Conservation (phyloP, 53 echinoderm and acorn worm genomes). For the Mesocentrotus franciscanus region DNA sequence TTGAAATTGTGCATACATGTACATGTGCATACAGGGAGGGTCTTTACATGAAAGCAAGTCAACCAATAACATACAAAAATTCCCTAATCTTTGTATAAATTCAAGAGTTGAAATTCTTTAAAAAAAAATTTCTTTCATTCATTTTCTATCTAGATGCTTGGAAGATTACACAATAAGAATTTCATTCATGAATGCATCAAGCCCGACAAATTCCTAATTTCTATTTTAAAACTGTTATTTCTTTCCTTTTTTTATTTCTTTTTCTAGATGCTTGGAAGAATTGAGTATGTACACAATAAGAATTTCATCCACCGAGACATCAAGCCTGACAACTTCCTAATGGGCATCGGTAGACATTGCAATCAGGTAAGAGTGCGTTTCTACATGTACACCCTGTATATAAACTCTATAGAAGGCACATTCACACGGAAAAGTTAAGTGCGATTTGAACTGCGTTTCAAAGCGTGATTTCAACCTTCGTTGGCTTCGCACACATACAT, state of each 20-base stretch:
- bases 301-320: conserved; percentile 99
- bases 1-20: neutral
- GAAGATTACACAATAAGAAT: conserved; percentile 5
- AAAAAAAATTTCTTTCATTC: neutral
- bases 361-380: conserved; percentile 82
- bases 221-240: neutral
- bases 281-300: conserved; percentile 92
- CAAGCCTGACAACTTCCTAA: conserved; percentile 98
- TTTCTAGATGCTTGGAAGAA: conserved; percentile 77
- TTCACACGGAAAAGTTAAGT: too few relatives aligned
- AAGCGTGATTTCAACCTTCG: too few relatives aligned
- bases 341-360: conserved; percentile 99
- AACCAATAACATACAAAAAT: neutral
- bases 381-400: too few relatives aligned
- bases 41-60: neutral
- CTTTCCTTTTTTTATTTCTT: neutral
- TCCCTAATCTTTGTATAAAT: neutral
- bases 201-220: neutral
- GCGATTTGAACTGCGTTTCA: too few relatives aligned
- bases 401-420: too few relatives aligned
- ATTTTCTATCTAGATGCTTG: neutral
- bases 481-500: too few relatives aligned
- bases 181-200: neutral
- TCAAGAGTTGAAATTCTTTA: too few relatives aligned
- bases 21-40: neutral